phyloP scores from a whole-genome alignment of 2,797 vertebrate genomes.

The Brachymystax lenok region DNA sequence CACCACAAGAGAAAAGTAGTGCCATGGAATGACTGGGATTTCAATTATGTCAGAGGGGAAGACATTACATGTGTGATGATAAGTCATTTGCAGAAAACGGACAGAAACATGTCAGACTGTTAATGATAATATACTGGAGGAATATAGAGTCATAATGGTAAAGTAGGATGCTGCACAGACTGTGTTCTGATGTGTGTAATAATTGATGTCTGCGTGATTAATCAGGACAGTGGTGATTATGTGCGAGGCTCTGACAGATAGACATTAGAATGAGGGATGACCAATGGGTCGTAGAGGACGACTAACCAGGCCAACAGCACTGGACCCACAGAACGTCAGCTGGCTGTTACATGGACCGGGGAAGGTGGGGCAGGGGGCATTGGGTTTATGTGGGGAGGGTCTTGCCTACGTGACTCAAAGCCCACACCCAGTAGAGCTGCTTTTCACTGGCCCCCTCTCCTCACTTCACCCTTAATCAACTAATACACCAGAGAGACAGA shows the following conservation, averaged over 20 bases:
- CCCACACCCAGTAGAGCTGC: constrained; percentile 25
- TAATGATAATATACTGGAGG: background rate
- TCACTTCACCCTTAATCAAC: constrained; percentile 36
- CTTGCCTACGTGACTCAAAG: constrained; percentile 52
- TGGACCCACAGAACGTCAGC: constrained; percentile 58
- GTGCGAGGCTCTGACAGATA: constrained; percentile 40
- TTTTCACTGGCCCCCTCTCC: constrained; percentile 27
- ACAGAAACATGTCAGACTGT: background rate
- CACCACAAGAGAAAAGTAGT: background rate
- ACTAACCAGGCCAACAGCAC: constrained; percentile 23
- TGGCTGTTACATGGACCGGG: constrained; percentile 46
- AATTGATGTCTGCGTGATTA: background rate
- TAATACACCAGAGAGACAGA: constrained; percentile 31
- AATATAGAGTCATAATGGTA: background rate
- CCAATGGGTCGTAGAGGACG: constrained; percentile 19
- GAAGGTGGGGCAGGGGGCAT: constrained; percentile 53
- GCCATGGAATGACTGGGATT: background rate
- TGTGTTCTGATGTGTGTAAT: background rate
- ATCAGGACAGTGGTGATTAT: constrained; percentile 10
- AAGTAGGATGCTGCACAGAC: background rate
- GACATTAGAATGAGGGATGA: constrained; percentile 7
- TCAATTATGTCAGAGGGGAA: background rate
- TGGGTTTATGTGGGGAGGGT: constrained; percentile 53
- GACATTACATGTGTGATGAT: background rate
- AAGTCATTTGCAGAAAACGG: background rate